phyloP scores from a whole-genome alignment of 2,888 invertebrate species.

The Polydrusus cervinus region DNA sequence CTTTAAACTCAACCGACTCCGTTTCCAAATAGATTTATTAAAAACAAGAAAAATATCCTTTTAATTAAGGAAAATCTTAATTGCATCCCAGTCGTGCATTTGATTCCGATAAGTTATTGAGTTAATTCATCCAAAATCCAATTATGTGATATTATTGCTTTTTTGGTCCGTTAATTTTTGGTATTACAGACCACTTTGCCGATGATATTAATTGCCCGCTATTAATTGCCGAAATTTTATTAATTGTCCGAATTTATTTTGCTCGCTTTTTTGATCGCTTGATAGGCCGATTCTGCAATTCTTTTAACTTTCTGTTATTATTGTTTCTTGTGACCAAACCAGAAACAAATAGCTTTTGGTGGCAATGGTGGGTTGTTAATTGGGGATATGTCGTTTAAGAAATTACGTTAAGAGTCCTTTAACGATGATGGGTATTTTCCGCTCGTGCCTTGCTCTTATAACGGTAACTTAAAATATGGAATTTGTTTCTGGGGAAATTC shows the following conservation, averaged over 20 bases:
- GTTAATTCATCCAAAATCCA: slow-evolving; percentile 47
- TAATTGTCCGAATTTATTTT: slow-evolving; percentile 42
- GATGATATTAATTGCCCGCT: slow-evolving; percentile 40
- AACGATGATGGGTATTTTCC: too few relatives aligned
- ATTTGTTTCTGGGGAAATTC: too few relatives aligned
- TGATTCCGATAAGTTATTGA: slow-evolving; percentile 53
- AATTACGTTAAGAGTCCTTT: too few relatives aligned
- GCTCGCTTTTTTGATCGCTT: slow-evolving; percentile 21
- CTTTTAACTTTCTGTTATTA: neutral
- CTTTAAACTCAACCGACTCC: too few relatives aligned
- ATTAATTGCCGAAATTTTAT: slow-evolving; percentile 44
- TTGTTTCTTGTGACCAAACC: slow-evolving; percentile 8
- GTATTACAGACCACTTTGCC: slow-evolving; percentile 40
- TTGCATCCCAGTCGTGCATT: slow-evolving; percentile 51
- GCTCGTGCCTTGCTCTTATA: too few relatives aligned
- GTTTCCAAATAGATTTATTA: slow-evolving; percentile 38
- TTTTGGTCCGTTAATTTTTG: slow-evolving; percentile 52
- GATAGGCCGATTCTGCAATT: slow-evolving; percentile 5
- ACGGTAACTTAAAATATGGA: too few relatives aligned
- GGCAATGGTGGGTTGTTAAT: neutral
- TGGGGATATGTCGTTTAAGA: neutral
- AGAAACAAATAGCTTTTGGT: neutral
- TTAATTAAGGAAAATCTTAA: slow-evolving; percentile 47
- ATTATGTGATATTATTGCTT: slow-evolving; percentile 52
- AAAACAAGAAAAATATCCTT: slow-evolving; percentile 49